A percentile compares a stretch with the other conserved stretches of the same genome.
phyloP scores from a whole-genome alignment of 2,888 invertebrate genomes.

The Dynastes hyllus region DNA sequence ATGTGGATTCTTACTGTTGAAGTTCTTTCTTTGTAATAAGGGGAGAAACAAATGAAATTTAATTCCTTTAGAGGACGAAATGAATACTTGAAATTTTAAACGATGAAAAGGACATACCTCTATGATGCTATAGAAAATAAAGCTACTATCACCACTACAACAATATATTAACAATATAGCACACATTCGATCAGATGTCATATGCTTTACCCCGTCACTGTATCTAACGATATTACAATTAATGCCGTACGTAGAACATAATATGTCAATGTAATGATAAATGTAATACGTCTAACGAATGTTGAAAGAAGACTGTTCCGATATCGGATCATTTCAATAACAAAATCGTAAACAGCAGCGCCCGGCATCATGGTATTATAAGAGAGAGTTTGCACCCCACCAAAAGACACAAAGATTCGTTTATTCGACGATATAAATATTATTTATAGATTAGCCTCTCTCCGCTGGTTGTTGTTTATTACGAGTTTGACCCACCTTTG shows the following conservation, averaged over 20 bases:
- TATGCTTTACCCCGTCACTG: slow-evolving; percentile 24
- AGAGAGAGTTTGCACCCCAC: slow-evolving; percentile 41
- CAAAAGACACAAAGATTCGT: slow-evolving; percentile 46
- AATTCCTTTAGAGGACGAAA: too few relatives aligned
- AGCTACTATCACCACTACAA: slow-evolving; percentile 45
- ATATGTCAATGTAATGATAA: neutral
- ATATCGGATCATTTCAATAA: slow-evolving; percentile 45
- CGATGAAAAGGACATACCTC: slow-evolving; percentile 25
- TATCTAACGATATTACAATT: neutral
- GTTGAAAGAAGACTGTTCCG: slow-evolving; percentile 44
- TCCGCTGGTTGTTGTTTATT: slow-evolving; percentile 44
- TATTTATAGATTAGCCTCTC: slow-evolving; percentile 50
- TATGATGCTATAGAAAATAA: slow-evolving; percentile 28
- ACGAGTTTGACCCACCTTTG: slow-evolving; percentile 52
- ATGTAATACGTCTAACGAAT: slow-evolving; percentile 31
- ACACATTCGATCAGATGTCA: slow-evolving; percentile 42
- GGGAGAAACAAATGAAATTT: too few relatives aligned
- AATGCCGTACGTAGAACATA: slow-evolving; percentile 7
- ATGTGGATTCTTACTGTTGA: neutral
- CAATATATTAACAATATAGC: slow-evolving; percentile 44
- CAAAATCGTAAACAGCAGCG: slow-evolving; percentile 39
- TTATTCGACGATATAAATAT: slow-evolving; percentile 48
- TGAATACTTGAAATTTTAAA: too few relatives aligned
- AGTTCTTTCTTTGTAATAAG: neutral
- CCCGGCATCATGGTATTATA: slow-evolving; percentile 5